phyloP scores from a whole-genome alignment of 1,140 invertebrate species.

The Ceratosolen solmsi region DNA sequence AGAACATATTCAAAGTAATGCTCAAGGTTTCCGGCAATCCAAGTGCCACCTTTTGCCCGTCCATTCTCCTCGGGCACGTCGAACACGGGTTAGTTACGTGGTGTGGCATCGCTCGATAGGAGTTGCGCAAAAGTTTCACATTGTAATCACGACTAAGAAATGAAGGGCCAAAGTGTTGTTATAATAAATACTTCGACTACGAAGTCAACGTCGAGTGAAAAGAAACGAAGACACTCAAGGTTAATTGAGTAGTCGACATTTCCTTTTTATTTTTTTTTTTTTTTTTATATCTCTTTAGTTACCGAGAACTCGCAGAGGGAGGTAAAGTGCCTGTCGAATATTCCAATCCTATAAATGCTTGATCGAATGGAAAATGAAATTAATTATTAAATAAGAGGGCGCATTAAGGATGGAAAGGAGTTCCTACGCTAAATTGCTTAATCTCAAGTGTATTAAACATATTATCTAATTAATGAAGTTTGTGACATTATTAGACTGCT shows the following conservation, averaged over 20 bases:
- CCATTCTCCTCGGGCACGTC: too few species aligned
- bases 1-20: constrained; percentile 42
- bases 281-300: not conserved
- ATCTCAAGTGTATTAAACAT: too few species aligned
- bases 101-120: constrained; percentile 17
- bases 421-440: too few species aligned
- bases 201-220: not conserved
- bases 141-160: not conserved
- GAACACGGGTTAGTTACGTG: not conserved
- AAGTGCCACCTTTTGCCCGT: not conserved
- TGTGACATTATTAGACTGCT: too few species aligned
- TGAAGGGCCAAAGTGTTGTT: constrained; percentile 17
- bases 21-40: constrained; percentile 28
- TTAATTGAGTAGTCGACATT: not conserved
- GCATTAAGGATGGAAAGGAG: too few species aligned
- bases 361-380: not conserved
- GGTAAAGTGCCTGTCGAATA: not conserved
- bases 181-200: not conserved
- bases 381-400: not conserved
- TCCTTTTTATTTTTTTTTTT: too few species aligned
- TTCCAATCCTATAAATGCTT: not conserved
- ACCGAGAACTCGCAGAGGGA: not conserved
- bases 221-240: not conserved
- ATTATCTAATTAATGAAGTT: too few species aligned
- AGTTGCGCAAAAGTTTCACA: constrained; percentile 27